phyloP scores from a whole-genome alignment of 2,797 vertebrate species.

The Sylvia borin region DNA sequence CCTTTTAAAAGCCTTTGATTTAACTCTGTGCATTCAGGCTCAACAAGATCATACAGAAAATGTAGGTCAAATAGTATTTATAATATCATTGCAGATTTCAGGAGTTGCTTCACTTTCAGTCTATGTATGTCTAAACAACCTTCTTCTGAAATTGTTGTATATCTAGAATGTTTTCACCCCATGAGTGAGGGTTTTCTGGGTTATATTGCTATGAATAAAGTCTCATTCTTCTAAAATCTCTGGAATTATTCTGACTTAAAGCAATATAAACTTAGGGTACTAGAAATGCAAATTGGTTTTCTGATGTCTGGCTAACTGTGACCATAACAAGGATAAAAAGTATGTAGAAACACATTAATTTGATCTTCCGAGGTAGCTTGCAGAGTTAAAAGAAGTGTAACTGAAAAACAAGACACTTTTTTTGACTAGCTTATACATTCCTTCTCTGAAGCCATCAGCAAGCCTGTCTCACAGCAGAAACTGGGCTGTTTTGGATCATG shows the following conservation, averaged over 20 bases:
- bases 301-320: not conserved
- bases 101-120: not conserved
- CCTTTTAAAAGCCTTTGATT: constrained; percentile 6
- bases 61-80: not conserved
- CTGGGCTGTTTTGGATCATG: not conserved
- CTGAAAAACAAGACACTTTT: not conserved
- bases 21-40: not conserved
- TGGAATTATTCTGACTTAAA: not conserved
- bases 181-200: not conserved
- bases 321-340: not conserved
- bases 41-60: not conserved
- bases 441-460: not conserved
- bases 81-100: not conserved
- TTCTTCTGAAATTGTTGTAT: not conserved
- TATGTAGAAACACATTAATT: not conserved
- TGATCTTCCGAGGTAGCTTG: not conserved
- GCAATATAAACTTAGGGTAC: not conserved
- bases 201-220: not conserved
- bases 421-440: not conserved
- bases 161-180: not conserved
- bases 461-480: not conserved
- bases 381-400: not conserved
- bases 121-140: not conserved
- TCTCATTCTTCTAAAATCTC: not conserved
- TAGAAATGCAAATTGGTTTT: not conserved